Evolutionary conservation across 2,888 invertebrate genomes (phyloP), one percentile per base, ranked within the genome.

Genomic region (Eupithecia insigniata): DNA sequence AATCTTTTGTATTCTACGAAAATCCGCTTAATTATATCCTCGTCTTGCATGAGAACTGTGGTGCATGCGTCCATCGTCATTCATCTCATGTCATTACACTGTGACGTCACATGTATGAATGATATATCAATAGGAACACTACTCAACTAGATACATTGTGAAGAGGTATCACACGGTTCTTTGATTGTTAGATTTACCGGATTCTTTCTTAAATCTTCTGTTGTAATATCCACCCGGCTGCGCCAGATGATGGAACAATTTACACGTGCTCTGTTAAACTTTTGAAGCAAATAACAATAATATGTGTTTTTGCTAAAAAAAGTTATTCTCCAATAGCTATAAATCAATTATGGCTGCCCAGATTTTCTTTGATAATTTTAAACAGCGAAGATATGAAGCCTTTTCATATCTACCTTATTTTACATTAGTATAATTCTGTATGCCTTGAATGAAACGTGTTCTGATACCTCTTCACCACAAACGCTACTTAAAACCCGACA

Each of bases 31-130:
- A 26, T 28, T 51, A 36, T 58, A 69, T 72, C 71, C 69, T 55
- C 4, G 67, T 74, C 69, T 74, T 60, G 74, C 74, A 74, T 71
- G 74, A 58, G 34, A 71, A 66, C 43, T 69, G 69, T 74, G 69
- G 66, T 71, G 67, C 74, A 76, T 76, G 71, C 62, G 61, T 36
- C 72, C 78, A 78, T 77, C 68, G 46, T 79, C 78, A 77, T 76
- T 74, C 77, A 78, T 79, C 67, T 78, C 79, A 78, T 77, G 69
- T 66, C 78, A 77, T 78, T 73, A 78, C 76, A 76, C 70, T 74
- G 76, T 79, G 78, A 75, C 77, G 75, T 78, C 77, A 79, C 76
- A 75, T 75, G 78, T 77, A 78, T 78, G 78, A 77, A 77, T 77
- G 79, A 78, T 75, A 58, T 69, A 67, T 62, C 66, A 74, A 69